Evolutionary conservation across 2,888 invertebrate genomes (phyloP), one percentile per base, ranked within the genome.

Genomic region (Dermolepida albohirtum): DNA sequence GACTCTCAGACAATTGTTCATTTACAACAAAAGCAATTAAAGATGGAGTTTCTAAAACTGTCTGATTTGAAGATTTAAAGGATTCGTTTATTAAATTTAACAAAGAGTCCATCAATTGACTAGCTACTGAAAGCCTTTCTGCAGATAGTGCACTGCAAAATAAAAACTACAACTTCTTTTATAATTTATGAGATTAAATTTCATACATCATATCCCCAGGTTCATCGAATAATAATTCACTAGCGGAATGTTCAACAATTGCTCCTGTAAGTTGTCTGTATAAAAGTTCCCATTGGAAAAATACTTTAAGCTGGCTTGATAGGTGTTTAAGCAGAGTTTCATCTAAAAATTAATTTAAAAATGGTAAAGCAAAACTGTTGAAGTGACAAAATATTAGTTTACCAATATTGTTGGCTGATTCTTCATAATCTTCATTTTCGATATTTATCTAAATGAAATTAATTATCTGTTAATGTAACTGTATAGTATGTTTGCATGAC

Each of bases 181-280:
- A 27, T 27, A 10, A 57, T 34, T 1, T 22, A 8, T 4, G 16
- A 34, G 2, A 11, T 16, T 39, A n/a, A 12, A 29, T n/a, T 14
- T 6, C 14, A 14, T 57, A 66, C 59, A 66, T 66, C 22, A 66
- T 55, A 16, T 59, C 66, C 41, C 51, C 59, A 2, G 66, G 66
- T 59, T 66, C 66, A 29, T 66, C 65, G 2, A 47, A 10, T 49
- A 66, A 59, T 7, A 66, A 41, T 59, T 66, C 66, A 11, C 50
- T 29, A 16, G 27, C 66, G 7, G 66, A 66, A 29, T 34, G 14
- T 43, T 66, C 66, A 10, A 66, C 66, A 6, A 66, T 66, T 7
- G 22, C 8, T 1, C 40, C 66, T 0, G 40, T 39, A 10, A 66
- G 12, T 14, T 59, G 40, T 12, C 39, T 14, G 27, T 14, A 41